Base-by-base conservation (phyloP, 2,888 invertebrate genomes). In the Ischnura elegans region DNA sequence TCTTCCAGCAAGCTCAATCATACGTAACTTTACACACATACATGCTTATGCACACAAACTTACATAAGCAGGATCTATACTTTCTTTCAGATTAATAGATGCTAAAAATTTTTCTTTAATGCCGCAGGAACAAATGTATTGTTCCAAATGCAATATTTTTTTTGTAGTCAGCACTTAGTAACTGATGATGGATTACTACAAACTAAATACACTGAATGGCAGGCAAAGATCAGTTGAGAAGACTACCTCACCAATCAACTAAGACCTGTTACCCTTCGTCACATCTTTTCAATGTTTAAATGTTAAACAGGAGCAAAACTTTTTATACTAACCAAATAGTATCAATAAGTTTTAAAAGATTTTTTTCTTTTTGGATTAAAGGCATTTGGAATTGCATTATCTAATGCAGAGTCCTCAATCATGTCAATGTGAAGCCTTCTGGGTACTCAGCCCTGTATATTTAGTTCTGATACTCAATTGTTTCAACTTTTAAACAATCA, bases 301-400 rank as follows among this genome's bases (percentile, higher is more conserved):
- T 90, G 90, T 90, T 90, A 90, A 90, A 90, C 90, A 90, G 90
- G 90, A 90, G 90, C 61, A 90, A 90, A 90, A 90, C 90, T 90
- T 61, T 3, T 90, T 90, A 90, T 90, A 90, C 90, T 90, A 90
- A 90, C 90, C 90, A 90, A 90, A 90, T 90, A 90, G 90, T 90
- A 90, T 90, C 61, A 61, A 90, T 90, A 90, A 90, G 90, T 90
- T 90, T 61, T 90, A 66, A 90, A 90, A 90, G 90, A 43, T 42
- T 90, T 90, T 90, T 90, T 36, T 76, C 76, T 36, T 76, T 90
- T 90, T 90, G 55, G 90, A 61, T 90, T 90, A 90, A 90, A 90
- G 90, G 90, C 90, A 90, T 90, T 90, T 90, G 90, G 90, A 90
- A 61, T 90, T 90, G 90, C 90, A 90, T 90, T 90, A 90, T 61